Evolutionary conservation across 2,888 invertebrate species (phyloP), one percentile per base, ranked within the genome.

Genomic region (Agrochola macilenta): DNA sequence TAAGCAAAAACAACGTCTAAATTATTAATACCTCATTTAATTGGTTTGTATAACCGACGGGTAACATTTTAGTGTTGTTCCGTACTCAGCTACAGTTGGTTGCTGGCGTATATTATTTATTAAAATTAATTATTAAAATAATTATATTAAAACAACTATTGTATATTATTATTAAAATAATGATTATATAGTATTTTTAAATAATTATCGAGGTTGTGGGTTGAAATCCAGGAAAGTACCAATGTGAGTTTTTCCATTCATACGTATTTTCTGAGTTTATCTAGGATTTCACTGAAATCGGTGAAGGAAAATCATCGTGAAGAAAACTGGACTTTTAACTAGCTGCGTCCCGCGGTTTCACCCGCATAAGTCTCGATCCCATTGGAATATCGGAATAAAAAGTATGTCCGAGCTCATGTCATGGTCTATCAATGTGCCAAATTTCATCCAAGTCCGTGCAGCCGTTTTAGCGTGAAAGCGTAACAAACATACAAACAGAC

Each of bases 1-100:
- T 23, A 63, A 84, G 30, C 12, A 57, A 83, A 66, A 84, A 60
- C 73, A 86, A 86, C 57, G 11, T 63, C 17, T 60, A 52, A 54
- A 75, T 49, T 61, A 52, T 81, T 54, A 57, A 68, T 35, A 71
- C 63, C 69, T 78, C 66, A 60, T 80, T 82, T 54, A 74, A 49
- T 61, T 63, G 65, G 79, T 85, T 79, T 79, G 46, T 76, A 39
- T 76, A 70, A 57, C 73, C 17, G 35, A 54, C 54, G 5, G 71
- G 26, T 46, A n/a, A 74, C 3, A 26, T 8, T 71, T 77, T n/a
- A 82, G 79, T 85, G 54, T 39, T 66, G 46, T 64, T 61, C 39
- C 11, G 46, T 52, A 64, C 14, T 57, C 46, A 5, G 35, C 35
- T 7, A 49, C 43, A 64, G 58, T 23, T n/a, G 69, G 74, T 58